Evolutionary conservation across 2,888 invertebrate genomes (phyloP).

Genomic region (Lithophane ornitopus): DNA sequence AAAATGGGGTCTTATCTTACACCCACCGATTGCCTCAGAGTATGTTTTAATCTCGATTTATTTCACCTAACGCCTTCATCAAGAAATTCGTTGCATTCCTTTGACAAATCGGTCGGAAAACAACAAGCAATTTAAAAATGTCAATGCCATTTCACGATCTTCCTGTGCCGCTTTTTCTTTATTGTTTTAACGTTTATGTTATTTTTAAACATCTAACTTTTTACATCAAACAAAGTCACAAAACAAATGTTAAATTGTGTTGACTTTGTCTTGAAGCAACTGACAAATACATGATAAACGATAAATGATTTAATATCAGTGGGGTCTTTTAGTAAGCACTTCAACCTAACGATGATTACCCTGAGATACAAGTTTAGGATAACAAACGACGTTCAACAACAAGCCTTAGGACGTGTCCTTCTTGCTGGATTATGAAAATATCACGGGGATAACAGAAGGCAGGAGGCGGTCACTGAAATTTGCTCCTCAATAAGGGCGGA

Average conservation of each 20-base stretch:
- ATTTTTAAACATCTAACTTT: slow-evolving; percentile 37
- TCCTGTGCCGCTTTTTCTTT: slow-evolving; percentile 20
- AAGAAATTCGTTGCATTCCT: slow-evolving; percentile 53
- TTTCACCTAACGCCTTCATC: slow-evolving; percentile 57
- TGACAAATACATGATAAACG: slow-evolving; percentile 1
- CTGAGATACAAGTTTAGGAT: slow-evolving; percentile 60
- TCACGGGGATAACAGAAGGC: slow-evolving; percentile 77
- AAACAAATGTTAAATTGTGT: slow-evolving; percentile 6
- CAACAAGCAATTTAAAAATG: slow-evolving; percentile 54
- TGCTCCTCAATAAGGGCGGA: slow-evolving; percentile 80
- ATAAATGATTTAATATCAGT: slow-evolving; percentile 34
- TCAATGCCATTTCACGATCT: slow-evolving; percentile 33
- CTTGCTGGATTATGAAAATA: slow-evolving; percentile 81
- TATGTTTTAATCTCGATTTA: slow-evolving; percentile 65
- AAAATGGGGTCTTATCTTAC: slow-evolving; percentile 54
- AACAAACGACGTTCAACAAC: slow-evolving; percentile 64
- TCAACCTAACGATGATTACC: slow-evolving; percentile 65
- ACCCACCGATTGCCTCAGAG: slow-evolving; percentile 48
- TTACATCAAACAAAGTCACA: not conserved
- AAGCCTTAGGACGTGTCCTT: slow-evolving; percentile 69
- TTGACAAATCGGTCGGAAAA: slow-evolving; percentile 63
- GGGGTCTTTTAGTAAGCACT: slow-evolving; percentile 31
- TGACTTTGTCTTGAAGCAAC: slow-evolving; percentile 7
- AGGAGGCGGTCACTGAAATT: slow-evolving; percentile 79
- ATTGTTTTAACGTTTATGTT: slow-evolving; percentile 27